Conservation (phyloP, 2,888 invertebrate species). For the Thereva nobilitata region DNA sequence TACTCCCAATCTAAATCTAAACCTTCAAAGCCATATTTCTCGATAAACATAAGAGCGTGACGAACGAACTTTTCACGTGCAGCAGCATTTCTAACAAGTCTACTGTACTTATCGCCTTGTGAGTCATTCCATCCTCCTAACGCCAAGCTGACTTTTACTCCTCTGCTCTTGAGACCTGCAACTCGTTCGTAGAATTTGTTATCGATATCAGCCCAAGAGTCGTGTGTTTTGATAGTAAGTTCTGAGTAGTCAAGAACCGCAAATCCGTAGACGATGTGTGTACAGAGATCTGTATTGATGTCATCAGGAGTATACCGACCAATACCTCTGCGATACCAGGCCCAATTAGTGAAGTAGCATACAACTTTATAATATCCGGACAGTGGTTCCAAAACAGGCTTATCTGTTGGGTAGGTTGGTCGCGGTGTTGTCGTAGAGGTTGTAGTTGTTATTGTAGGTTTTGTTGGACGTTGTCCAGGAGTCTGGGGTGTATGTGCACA, state of each 20-base stretch:
- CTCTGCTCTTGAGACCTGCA: conserved; percentile 74
- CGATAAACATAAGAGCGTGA: conserved; percentile 75
- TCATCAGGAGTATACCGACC: conserved; percentile 85
- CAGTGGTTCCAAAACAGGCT: conserved; percentile 58
- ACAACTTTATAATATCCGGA: conserved; percentile 78
- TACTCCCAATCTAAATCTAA: conserved; percentile 96
- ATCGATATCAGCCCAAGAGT: conserved; percentile 88
- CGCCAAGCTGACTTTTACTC: conserved; percentile 83
- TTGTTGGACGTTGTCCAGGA: too few relatives aligned
- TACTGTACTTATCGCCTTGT: conserved; percentile 85
- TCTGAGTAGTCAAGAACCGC: conserved; percentile 86
- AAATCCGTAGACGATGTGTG: conserved; percentile 91
- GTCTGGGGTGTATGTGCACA: conserved; percentile 44
- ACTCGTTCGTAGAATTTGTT: conserved; percentile 87
- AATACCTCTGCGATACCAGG: conserved; percentile 82
- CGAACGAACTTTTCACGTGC: conserved; percentile 75
- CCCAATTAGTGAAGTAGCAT: conserved; percentile 94
- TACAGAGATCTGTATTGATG: conserved; percentile 84
- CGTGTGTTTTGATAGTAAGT: conserved; percentile 78
- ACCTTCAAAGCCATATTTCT: conserved; percentile 86
- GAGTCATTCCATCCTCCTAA: conserved; percentile 97
- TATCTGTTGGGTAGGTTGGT: conserved; percentile 52
- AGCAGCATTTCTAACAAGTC: conserved; percentile 75
- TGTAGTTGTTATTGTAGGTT: conserved; percentile 40
- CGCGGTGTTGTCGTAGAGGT: conserved; percentile 49